A percentile compares a stretch with the other conserved stretches of the same genome.
These are phyloP conservation scores for Euzophera pinguis DNA, from an alignment of 2,888 invertebrate genomes.

Conservation along the genomic window DNA sequence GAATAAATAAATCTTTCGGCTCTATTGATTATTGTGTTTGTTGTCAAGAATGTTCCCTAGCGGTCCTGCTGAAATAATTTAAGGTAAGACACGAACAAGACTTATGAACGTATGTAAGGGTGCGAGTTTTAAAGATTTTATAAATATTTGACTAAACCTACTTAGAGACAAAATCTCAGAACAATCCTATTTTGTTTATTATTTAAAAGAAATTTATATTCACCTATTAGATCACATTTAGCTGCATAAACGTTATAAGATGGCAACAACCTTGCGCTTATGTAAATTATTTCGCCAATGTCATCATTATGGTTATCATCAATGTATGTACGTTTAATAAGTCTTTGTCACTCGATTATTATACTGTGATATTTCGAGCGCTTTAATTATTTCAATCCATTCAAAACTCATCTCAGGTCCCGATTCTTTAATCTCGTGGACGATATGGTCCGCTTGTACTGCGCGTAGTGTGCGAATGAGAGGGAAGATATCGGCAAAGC, in stretches of 20 bases:
- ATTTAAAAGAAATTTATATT: too few species aligned
- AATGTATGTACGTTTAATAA: neutral
- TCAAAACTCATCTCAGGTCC: slow-evolving; percentile 28
- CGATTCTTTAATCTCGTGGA: slow-evolving; percentile 32
- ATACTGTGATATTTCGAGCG: slow-evolving; percentile 15
- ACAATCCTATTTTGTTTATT: too few species aligned
- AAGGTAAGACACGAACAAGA: neutral
- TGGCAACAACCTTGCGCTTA: too few species aligned
- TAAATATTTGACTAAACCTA: too few species aligned
- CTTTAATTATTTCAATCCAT: slow-evolving; percentile 21
- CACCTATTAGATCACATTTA: too few species aligned
- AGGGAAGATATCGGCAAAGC: slow-evolving; percentile 26
- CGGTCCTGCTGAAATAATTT: neutral
- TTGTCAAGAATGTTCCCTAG: neutral
- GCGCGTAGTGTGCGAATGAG: slow-evolving; percentile 26
- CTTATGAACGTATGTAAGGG: too few species aligned
- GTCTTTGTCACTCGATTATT: neutral
- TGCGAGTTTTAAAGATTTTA: too few species aligned
- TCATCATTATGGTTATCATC: neutral
- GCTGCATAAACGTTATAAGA: too few species aligned
- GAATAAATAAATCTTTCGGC: slow-evolving; percentile 5
- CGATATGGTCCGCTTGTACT: slow-evolving; percentile 25
- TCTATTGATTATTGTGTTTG: neutral
- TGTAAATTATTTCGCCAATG: too few species aligned
- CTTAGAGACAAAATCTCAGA: too few species aligned